A percentile compares a stretch with the other conserved stretches of the same genome.
Conservation (phyloP, 2,113 vertebrate species). For the Enhydra lutris region DNA sequence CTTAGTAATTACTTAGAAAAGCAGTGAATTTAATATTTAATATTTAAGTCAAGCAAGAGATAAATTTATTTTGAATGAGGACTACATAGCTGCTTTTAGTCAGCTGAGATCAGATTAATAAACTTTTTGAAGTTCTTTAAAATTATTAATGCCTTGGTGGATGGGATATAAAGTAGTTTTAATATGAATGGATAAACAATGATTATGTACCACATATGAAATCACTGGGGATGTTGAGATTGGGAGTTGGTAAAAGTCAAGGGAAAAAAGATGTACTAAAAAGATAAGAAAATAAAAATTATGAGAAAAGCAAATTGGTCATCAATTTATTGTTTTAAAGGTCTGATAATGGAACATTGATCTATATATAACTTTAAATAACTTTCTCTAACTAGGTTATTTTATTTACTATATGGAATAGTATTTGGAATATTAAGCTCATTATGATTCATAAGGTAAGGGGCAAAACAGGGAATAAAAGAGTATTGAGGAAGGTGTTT, state of each 20-base stretch:
- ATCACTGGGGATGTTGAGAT: background rate
- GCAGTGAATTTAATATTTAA: conserved; percentile 24
- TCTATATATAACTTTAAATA: background rate
- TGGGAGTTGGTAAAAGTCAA: background rate
- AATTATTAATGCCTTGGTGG: conserved; percentile 56
- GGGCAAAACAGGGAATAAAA: background rate
- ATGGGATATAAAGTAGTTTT: conserved; percentile 60
- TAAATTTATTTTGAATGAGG: conserved; percentile 67
- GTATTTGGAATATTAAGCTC: background rate
- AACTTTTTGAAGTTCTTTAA: conserved; percentile 12
- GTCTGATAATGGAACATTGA: background rate
- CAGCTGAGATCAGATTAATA: conserved; percentile 57
- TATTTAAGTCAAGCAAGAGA: conserved; percentile 58
- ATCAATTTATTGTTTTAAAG: background rate
- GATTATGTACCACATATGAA: conserved; percentile 34
- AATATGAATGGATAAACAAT: conserved; percentile 52
- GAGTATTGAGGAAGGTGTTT: background rate
- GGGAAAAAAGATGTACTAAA: background rate
- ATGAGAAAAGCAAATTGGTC: background rate
- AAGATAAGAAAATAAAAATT: background rate
- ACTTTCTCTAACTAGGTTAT: background rate
- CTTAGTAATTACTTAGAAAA: conserved; percentile 54
- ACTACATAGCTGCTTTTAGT: conserved; percentile 27
- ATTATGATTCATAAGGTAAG: background rate
- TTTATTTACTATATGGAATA: background rate